Conservation (phyloP, 2,888 invertebrate species). For the Physocephala rufipes region DNA sequence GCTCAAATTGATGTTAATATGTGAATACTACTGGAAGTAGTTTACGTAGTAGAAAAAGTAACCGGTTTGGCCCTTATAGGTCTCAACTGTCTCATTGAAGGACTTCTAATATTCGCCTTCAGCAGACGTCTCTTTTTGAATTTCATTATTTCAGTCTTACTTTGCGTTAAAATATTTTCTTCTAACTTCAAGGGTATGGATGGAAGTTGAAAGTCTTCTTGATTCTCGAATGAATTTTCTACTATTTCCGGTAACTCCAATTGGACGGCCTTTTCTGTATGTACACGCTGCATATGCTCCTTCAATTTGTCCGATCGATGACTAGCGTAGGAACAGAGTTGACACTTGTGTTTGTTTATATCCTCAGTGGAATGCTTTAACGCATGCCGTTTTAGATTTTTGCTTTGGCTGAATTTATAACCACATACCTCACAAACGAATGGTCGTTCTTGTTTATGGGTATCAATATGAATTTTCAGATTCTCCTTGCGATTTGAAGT, state of each 20-base stretch:
- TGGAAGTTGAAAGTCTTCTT: slow-evolving; percentile 56
- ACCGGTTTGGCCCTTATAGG: slow-evolving; percentile 16
- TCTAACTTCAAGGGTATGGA: slow-evolving; percentile 28
- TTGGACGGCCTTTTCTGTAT: slow-evolving; percentile 61
- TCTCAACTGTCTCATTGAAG: slow-evolving; percentile 4
- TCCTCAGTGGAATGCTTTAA: slow-evolving; percentile 58
- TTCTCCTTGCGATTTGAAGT: slow-evolving; percentile 68
- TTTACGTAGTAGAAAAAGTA: background rate
- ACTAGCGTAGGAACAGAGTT: slow-evolving; percentile 66
- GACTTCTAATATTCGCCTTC: slow-evolving; percentile 28
- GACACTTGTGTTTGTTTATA: slow-evolving; percentile 62
- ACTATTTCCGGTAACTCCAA: slow-evolving; percentile 60
- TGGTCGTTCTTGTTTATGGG: slow-evolving; percentile 69
- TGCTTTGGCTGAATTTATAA: slow-evolving; percentile 68
- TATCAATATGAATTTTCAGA: slow-evolving; percentile 68
- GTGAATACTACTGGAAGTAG: too few species aligned
- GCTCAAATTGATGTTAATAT: too few species aligned
- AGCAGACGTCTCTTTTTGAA: slow-evolving; percentile 27
- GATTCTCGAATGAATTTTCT: slow-evolving; percentile 59
- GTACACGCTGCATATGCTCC: slow-evolving; percentile 66
- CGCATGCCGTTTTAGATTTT: slow-evolving; percentile 67
- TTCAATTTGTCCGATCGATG: slow-evolving; percentile 69
- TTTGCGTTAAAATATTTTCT: background rate
- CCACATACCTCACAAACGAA: slow-evolving; percentile 71
- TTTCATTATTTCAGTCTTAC: slow-evolving; percentile 8